Evolutionary conservation across 2,113 vertebrate genomes (phyloP).

Genomic region (Malurus melanocephalus): DNA sequence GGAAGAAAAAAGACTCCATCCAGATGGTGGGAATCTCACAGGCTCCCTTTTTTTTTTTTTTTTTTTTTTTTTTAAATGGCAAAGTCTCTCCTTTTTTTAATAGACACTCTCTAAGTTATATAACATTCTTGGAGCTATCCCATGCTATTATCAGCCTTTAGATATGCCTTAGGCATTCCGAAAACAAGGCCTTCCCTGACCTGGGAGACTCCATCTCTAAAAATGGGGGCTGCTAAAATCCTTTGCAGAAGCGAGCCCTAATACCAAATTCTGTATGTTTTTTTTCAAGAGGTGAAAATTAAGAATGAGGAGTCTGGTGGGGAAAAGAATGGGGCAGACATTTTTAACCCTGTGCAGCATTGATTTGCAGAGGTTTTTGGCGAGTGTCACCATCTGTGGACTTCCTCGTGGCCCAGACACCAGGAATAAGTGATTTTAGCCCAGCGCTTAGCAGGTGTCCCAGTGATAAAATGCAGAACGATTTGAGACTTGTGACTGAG

Average conservation of each 20-base stretch:
- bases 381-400: background rate
- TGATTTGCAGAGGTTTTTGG: background rate
- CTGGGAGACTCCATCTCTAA: background rate
- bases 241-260: background rate
- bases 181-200: conserved; percentile 36
- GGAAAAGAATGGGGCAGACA: background rate
- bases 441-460: background rate
- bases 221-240: background rate
- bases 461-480: background rate
- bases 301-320: background rate
- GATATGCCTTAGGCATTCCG: background rate
- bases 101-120: conserved; percentile 23
- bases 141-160: conserved; percentile 8
- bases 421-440: background rate
- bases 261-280: background rate
- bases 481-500: background rate
- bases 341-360: background rate
- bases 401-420: accelerated
- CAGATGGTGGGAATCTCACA: conserved; percentile 63
- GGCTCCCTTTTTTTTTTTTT: background rate
- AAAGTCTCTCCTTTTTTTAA: conserved; percentile 21
- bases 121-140: conserved; percentile 38
- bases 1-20: conserved; percentile 64
- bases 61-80: background rate
- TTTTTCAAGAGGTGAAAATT: background rate